Evolutionary conservation across 1,140 invertebrate species (phyloP), one percentile per base, ranked within the genome.

Genomic region (Dufourea novaeangliae): DNA sequence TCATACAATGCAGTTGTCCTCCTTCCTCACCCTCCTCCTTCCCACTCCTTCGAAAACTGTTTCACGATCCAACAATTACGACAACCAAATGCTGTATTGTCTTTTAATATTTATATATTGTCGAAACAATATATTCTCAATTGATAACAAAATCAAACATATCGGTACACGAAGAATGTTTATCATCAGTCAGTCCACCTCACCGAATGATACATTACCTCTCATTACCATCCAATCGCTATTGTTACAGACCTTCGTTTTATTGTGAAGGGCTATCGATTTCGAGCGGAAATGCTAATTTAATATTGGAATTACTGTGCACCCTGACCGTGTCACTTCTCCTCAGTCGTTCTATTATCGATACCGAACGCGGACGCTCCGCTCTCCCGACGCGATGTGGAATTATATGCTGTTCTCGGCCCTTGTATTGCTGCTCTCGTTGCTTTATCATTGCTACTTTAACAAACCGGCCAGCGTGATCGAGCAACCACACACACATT

Each of bases 231-330:
- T 50, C 12, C 12, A 14, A 32, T 50, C 11, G 44, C 32, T 66
- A 32, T 74, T 20, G 37, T 57, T 37, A 32, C 63, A 68, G 27
- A 27, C 20, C 5, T 44, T 37, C 3, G 52, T 41, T 52, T 78
- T 27, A 64, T 41, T 52, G 17, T 71, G 72, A 73, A 73, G 66
- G 52, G 44, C 50, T 85, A 85, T 85, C 50, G 83, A 85, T 85
- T 84, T 27, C 64, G n/a, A 57, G 70, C 41, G 46, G 66, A 73
- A 68, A 83, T 86, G 84, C 90, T 92, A 92, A 92, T 92, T 89
- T 86, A 91, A 91, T 92, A 91, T 91, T 86, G 82, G 83, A 87
- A 90, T 88, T 86, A 84, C 82, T 81, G 56, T 71, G 37, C 20
- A 37, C 64, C 59, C 46, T n/a, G 67, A 67, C 34, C 29, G 59